A percentile compares a stretch with the other conserved stretches of the same genome.
phyloP scores from a whole-genome alignment of 2,797 vertebrate species.

The Mormyrops attenuatus region DNA sequence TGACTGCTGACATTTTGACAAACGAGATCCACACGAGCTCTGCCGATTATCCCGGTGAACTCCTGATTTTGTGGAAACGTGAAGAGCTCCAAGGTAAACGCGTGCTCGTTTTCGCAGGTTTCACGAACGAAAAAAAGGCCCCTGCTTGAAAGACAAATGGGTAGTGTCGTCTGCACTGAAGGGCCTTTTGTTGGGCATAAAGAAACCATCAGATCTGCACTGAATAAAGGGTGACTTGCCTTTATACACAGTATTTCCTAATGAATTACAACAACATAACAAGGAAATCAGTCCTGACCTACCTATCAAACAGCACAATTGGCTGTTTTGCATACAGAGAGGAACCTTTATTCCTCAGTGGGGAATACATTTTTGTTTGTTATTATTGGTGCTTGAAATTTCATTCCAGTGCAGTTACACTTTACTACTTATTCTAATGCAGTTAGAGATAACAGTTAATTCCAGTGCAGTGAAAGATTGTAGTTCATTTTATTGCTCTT shows the following conservation, averaged over 20 bases:
- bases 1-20: conserved; percentile 43
- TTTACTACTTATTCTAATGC: neutral
- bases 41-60: conserved; percentile 2
- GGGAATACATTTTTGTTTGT: conserved; percentile 60
- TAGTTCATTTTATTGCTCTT: neutral
- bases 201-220: conserved; percentile 44
- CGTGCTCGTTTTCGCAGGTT: conserved; percentile 33
- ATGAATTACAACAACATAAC: conserved; percentile 51
- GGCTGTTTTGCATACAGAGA: conserved; percentile 68
- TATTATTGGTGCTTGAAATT: conserved; percentile 65
- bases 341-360: conserved; percentile 59
- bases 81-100: conserved; percentile 36
- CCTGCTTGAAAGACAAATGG: conserved; percentile 65
- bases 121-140: conserved; percentile 46
- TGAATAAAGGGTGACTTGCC: conserved; percentile 66
- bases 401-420: conserved; percentile 46
- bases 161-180: conserved; percentile 64
- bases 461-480: neutral
- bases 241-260: conserved; percentile 53
- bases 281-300: conserved; percentile 59
- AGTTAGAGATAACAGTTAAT: neutral
- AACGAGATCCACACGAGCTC: conserved; percentile 31
- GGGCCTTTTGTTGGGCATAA: conserved; percentile 44
- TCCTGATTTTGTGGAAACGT: conserved; percentile 18
- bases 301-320: conserved; percentile 67